phyloP scores from a whole-genome alignment of 2,888 invertebrate genomes.

The Folsomia manolachei region DNA sequence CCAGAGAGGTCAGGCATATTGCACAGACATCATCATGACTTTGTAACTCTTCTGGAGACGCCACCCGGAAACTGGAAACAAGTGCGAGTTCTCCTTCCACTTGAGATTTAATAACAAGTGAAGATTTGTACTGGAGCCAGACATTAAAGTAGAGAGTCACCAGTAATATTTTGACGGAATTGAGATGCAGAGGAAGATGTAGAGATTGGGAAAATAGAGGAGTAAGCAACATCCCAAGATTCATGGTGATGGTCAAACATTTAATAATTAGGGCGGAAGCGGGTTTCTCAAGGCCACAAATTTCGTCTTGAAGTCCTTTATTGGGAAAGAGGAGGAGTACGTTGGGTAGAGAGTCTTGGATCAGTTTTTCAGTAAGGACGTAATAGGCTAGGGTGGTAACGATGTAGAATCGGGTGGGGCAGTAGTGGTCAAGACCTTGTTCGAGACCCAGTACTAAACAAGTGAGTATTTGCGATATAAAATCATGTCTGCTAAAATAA shows the following conservation, averaged over 20 bases:
- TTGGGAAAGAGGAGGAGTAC: conserved; percentile 34
- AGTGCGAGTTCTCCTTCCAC: conserved; percentile 63
- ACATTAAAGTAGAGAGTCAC: conserved; percentile 66
- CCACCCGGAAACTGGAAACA: conserved; percentile 63
- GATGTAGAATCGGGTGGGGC: conserved; percentile 67
- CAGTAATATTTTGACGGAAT: conserved; percentile 61
- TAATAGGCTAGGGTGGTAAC: conserved; percentile 68
- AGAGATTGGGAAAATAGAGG: conserved; percentile 56
- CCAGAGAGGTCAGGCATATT: conserved; percentile 70
- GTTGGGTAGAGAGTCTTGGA: conserved; percentile 40
- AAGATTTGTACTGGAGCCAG: conserved; percentile 65
- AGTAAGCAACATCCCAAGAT: conserved; percentile 59
- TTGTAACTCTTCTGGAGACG: conserved; percentile 65
- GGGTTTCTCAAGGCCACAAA: conserved; percentile 62
- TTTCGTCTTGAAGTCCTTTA: conserved; percentile 35
- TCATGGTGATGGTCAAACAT: conserved; percentile 61
- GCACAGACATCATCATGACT: conserved; percentile 75
- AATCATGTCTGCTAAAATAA: not conserved
- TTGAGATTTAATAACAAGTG: conserved; percentile 60
- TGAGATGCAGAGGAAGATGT: conserved; percentile 52
- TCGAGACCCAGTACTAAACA: conserved; percentile 64
- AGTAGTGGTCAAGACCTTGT: conserved; percentile 71
- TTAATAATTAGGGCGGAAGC: conserved; percentile 68
- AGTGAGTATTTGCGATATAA: not conserved
- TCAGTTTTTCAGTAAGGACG: conserved; percentile 60